Conservation (phyloP, 2,888 invertebrate species). For the Meghimatium bilineatum region DNA sequence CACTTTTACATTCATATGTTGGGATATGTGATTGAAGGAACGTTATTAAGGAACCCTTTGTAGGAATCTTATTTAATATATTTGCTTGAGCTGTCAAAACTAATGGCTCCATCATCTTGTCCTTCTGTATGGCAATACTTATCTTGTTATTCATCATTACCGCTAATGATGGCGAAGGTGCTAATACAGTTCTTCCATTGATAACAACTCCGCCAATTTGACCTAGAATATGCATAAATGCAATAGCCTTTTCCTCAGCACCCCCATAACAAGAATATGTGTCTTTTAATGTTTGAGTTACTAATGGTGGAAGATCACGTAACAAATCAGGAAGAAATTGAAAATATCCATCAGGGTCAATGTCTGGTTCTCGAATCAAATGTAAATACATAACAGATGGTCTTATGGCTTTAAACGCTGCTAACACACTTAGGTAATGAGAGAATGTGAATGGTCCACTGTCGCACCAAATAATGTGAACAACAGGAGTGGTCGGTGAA, state of each 20-base stretch:
- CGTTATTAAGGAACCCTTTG: background rate
- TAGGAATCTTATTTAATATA: constrained; percentile 4
- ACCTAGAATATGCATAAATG: constrained; percentile 51
- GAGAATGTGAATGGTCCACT: constrained; percentile 63
- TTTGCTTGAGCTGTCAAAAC: constrained; percentile 26
- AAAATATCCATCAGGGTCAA: constrained; percentile 58
- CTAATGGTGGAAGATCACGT: constrained; percentile 57
- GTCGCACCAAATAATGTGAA: constrained; percentile 67
- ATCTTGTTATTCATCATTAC: constrained; percentile 35
- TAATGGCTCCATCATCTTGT: constrained; percentile 22
- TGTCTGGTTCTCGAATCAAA: constrained; percentile 54
- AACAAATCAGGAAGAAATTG: constrained; percentile 62
- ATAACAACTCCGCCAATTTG: constrained; percentile 63
- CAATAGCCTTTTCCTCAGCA: constrained; percentile 15
- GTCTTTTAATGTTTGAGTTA: constrained; percentile 33
- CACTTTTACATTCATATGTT: constrained; percentile 24
- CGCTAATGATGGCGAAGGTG: constrained; percentile 28
- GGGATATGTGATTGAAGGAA: background rate
- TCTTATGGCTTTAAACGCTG: constrained; percentile 59
- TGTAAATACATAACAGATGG: constrained; percentile 63
- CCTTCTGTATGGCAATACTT: constrained; percentile 23
- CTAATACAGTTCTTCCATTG: constrained; percentile 56
- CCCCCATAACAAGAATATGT: constrained; percentile 45
- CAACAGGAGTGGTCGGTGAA: constrained; percentile 48
- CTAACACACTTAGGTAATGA: constrained; percentile 63